Evolutionary conservation across 2,888 invertebrate species (phyloP), one percentile per base, ranked within the genome.

Genomic region (Argynnis bischoffii): DNA sequence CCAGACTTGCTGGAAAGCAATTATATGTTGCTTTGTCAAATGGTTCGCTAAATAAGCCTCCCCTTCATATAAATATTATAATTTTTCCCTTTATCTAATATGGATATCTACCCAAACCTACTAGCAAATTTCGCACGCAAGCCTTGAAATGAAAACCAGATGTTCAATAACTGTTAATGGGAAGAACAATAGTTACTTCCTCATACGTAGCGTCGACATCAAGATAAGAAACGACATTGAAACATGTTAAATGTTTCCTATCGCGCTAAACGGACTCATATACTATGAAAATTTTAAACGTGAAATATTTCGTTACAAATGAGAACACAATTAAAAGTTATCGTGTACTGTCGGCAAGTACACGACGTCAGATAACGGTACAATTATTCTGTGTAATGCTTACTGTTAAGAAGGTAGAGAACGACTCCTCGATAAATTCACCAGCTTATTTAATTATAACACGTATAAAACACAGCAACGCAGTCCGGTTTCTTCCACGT

Each of bases 191-290:
- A 85, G 82, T 80, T 81, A 55, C 81, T 90, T 90, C 90, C 90
- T 89, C 86, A 83, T 89, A 88, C 90, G 89, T 87, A 88, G 85
- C 83, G 75, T 77, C 79, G 85, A 84, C 84, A 87, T 85, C 86
- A 83, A 84, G 85, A 85, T 87, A 87, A 70, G 72, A 67, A 71
- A 81, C 87, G 88, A 83, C 88, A 89, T 87, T 89, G 88, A 88
- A 85, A 82, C 80, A 81, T 78, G 83, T 81, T 87, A 78, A 78
- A 81, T 78, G 80, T 86, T 87, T 87, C 55, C 59, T 59, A 64
- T 61, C 50, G 60, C 64, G 48, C 35, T 64, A 54, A 66, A 53
- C 41, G 16, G 61, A 64, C 59, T 55, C 53, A 46, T 59, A 63
- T 53, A 41, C 13, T n/a, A 15, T 21, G 16, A 47, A 63, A 41